Evolutionary conservation across 35 echinoderm and acorn worm species (phyloP).

Genomic region (Holothuria glaberrima): DNA sequence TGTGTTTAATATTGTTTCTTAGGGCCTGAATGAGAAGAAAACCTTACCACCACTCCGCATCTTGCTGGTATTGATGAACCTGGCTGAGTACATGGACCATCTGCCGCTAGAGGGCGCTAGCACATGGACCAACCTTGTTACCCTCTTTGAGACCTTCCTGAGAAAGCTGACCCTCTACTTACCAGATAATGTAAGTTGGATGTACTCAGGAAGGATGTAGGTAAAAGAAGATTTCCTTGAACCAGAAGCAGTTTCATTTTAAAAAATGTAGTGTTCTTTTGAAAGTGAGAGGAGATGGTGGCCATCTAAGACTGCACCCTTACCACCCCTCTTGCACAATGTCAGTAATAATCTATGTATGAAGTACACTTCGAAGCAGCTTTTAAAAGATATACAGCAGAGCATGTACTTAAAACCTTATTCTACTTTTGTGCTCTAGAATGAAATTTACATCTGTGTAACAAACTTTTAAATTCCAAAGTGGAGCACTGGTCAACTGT

Average conservation of each 20-base stretch:
- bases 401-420: too few relatives aligned
- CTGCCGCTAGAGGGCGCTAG: conserved; percentile 85
- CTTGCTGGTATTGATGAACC: conserved; percentile 86
- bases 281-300: too few relatives aligned
- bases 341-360: too few relatives aligned
- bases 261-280: too few relatives aligned
- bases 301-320: too few relatives aligned
- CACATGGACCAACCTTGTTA: conserved; percentile 83
- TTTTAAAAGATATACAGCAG: too few relatives aligned
- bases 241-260: neutral
- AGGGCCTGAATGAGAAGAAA: conserved; percentile 92
- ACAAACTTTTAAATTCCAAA: too few relatives aligned
- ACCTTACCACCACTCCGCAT: conserved; percentile 79
- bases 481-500: too few relatives aligned
- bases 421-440: too few relatives aligned
- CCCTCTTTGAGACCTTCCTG: conserved; percentile 94
- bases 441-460: too few relatives aligned
- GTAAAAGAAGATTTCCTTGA: neutral
- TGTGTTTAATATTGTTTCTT: neutral
- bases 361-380: too few relatives aligned
- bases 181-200: conserved; percentile 90
- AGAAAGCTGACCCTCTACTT: conserved; percentile 73
- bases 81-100: conserved; percentile 95
- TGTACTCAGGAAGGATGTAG: neutral
- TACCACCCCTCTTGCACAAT: too few relatives aligned